Conservation (phyloP, 2,113 vertebrate genomes). For the Nanger granti region DNA sequence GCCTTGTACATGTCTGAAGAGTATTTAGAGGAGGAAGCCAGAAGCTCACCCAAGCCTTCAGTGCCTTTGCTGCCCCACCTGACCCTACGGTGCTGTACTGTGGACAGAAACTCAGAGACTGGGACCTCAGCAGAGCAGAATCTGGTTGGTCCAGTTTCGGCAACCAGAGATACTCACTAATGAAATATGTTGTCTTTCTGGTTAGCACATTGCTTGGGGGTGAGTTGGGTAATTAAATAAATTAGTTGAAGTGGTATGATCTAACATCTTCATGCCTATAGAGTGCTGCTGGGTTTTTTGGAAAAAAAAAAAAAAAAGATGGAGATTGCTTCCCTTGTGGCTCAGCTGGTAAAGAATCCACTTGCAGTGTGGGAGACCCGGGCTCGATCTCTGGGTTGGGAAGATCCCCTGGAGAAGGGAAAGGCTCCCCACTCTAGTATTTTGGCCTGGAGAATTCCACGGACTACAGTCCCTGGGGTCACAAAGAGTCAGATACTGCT, state of each 20-base stretch:
- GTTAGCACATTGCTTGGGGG: constrained; percentile 32
- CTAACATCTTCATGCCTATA: not conserved
- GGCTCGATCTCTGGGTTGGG: not conserved
- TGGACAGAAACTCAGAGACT: constrained; percentile 6
- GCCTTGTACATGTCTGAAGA: not conserved
- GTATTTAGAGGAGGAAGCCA: not conserved
- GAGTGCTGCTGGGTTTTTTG: not conserved
- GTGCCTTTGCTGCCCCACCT: not conserved
- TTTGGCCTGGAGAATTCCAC: not conserved
- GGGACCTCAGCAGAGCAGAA: not conserved
- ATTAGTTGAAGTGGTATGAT: not conserved
- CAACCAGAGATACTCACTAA: not conserved
- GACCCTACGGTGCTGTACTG: not conserved
- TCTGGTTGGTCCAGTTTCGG: constrained; percentile 41
- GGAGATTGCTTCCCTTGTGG: not conserved
- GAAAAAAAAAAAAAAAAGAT: not conserved
- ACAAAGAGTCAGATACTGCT: not conserved
- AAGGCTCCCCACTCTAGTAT: not conserved
- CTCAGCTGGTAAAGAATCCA: not conserved
- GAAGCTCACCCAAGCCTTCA: not conserved
- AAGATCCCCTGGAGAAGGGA: not conserved
- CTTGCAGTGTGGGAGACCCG: not conserved
- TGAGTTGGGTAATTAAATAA: constrained; percentile 27
- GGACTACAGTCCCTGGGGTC: not conserved
- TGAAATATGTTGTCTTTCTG: constrained; percentile 50